These are phyloP conservation scores for Listronotus oregonensis DNA, from an alignment of 1,140 invertebrate genomes.

Conservation along the genomic window DNA sequence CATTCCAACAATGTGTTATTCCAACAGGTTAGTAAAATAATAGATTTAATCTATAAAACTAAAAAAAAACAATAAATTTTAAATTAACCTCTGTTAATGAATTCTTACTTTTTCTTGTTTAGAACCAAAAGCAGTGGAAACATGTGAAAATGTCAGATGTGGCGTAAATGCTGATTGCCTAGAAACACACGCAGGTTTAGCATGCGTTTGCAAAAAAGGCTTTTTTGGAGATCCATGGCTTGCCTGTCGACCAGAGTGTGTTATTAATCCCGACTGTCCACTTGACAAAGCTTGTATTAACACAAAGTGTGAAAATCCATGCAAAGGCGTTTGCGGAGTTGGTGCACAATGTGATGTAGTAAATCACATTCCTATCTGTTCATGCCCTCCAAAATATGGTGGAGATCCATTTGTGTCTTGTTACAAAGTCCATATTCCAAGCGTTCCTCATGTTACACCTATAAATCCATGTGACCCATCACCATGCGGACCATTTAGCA, in stretches of 20 bases:
- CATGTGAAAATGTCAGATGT: constrained; percentile 69
- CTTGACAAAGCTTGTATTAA: constrained; percentile 73
- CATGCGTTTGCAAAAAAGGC: constrained; percentile 68
- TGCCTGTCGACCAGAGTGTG: constrained; percentile 77
- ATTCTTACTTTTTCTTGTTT: constrained; percentile 24
- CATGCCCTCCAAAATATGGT: constrained; percentile 70
- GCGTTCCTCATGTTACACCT: constrained; percentile 53
- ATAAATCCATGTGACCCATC: constrained; percentile 71
- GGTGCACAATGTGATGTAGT: constrained; percentile 75
- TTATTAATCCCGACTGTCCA: constrained; percentile 77
- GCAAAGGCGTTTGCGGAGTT: constrained; percentile 74
- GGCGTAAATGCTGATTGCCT: constrained; percentile 77
- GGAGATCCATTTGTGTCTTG: constrained; percentile 83
- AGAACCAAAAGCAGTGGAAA: constrained; percentile 60
- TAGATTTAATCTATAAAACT: neutral
- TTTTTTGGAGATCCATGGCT: constrained; percentile 77
- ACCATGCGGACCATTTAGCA: constrained; percentile 78
- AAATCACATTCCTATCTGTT: constrained; percentile 80
- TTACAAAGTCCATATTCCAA: constrained; percentile 59
- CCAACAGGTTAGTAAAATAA: constrained; percentile 56
- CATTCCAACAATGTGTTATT: constrained; percentile 75
- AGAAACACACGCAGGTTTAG: constrained; percentile 60
- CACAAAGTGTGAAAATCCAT: constrained; percentile 81
- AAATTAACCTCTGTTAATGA: neutral
- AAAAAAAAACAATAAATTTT: no score